A percentile compares a stretch with the other conserved stretches of the same genome.
These are phyloP conservation scores for Mixornis gularis DNA, from an alignment of 2,113 vertebrate genomes.

Conservation along the genomic window DNA sequence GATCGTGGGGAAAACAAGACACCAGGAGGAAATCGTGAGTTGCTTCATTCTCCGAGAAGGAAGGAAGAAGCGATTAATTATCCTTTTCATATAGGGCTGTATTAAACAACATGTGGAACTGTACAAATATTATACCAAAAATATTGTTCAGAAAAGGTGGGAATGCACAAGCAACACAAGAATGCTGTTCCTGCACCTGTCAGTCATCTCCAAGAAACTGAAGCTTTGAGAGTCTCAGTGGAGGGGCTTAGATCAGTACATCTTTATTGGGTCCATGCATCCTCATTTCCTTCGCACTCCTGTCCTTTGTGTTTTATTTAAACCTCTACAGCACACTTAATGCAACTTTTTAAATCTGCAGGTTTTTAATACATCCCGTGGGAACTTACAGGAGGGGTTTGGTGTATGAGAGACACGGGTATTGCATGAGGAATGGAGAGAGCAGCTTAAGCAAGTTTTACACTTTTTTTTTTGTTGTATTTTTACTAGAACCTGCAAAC, in stretches of 20 bases:
- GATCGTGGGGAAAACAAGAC: conserved; percentile 75
- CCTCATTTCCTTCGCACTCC: conserved; percentile 73
- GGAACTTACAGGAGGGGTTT: conserved; percentile 63
- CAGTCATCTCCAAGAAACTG: conserved; percentile 72
- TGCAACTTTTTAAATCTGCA: conserved; percentile 84
- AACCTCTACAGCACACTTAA: conserved; percentile 79
- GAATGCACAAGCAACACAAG: conserved; percentile 71
- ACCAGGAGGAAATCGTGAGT: conserved; percentile 70
- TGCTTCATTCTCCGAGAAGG: conserved; percentile 68
- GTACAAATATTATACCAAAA: conserved; percentile 86
- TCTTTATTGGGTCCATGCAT: conserved; percentile 67
- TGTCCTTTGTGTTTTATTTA: conserved; percentile 71
- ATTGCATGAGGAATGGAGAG: conserved; percentile 55
- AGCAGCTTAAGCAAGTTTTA: conserved; percentile 57
- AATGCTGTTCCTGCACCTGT: conserved; percentile 72
- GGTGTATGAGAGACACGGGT: conserved; percentile 67
- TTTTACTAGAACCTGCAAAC: conserved; percentile 70
- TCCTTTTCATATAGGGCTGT: conserved; percentile 82
- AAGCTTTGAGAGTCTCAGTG: conserved; percentile 67
- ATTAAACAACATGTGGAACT: conserved; percentile 84
- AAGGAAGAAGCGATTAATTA: conserved; percentile 70
- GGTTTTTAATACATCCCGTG: conserved; percentile 75
- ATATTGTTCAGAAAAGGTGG: conserved; percentile 74
- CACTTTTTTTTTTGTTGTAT: conserved; percentile 26
- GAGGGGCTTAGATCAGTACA: conserved; percentile 69